Evolutionary conservation across 2,888 invertebrate species (phyloP).

Genomic region (Andrena trimmerana): DNA sequence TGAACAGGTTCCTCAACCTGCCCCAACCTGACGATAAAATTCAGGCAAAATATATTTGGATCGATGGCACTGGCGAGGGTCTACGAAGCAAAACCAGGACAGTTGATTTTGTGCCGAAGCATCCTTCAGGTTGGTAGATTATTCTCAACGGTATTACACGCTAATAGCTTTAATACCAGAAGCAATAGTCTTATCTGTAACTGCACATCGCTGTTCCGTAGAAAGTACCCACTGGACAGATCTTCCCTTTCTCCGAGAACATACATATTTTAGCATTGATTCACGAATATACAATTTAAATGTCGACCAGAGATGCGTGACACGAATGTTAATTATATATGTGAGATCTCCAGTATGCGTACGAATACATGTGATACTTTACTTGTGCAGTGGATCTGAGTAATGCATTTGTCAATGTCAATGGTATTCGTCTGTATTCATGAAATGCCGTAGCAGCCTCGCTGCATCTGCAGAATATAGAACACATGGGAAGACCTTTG

Average conservation of each 20-base stretch:
- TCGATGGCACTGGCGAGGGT: constrained; percentile 96
- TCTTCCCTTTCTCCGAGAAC: background rate
- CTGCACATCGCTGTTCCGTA: no score
- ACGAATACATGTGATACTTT: background rate
- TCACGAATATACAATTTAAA: background rate
- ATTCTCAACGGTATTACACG: background rate
- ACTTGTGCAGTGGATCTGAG: background rate
- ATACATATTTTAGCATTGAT: background rate
- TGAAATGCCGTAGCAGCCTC: constrained; percentile 20
- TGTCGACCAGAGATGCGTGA: background rate
- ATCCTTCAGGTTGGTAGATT: constrained; percentile 88
- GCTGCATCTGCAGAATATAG: constrained; percentile 17
- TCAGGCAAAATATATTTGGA: constrained; percentile 97
- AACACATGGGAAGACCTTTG: background rate
- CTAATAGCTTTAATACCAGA: no score
- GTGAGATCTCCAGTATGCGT: background rate
- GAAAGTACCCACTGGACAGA: no score
- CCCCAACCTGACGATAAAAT: constrained; percentile 92
- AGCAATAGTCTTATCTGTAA: no score
- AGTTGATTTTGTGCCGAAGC: constrained; percentile 92
- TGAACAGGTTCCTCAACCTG: constrained; percentile 91
- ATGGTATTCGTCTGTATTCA: constrained; percentile 26
- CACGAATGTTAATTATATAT: constrained; percentile 18
- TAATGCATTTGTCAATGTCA: constrained; percentile 2
- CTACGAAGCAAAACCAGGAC: constrained; percentile 96